phyloP scores from a whole-genome alignment of 2,113 vertebrate species.

The Xenopus tropicalis region DNA sequence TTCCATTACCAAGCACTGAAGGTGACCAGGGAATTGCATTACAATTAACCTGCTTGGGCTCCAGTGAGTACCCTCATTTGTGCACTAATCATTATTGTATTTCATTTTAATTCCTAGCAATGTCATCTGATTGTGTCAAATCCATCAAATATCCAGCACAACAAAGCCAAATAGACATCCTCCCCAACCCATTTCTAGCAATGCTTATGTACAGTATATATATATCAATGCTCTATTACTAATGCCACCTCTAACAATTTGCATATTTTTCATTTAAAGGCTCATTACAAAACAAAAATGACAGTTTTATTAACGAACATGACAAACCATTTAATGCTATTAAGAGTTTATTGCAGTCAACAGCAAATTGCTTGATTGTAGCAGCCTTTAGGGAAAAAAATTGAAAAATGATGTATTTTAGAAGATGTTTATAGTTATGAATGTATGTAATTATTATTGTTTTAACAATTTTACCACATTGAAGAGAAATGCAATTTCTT shows the following conservation, averaged over 20 bases:
- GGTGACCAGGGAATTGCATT: no score
- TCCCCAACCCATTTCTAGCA: slow-evolving; percentile 14
- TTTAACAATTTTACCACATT: no score
- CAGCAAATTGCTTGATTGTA: background rate
- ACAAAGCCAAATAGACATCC: slow-evolving; percentile 13
- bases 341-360: slow-evolving; percentile 11
- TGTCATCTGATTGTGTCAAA: no score
- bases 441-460: no score
- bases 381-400: no score
- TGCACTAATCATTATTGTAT: background rate
- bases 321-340: slow-evolving; percentile 9
- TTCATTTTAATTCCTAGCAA: background rate
- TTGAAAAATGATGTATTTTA: no score
- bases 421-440: no score
- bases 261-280: slow-evolving; percentile 35
- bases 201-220: no score
- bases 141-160: background rate
- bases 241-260: slow-evolving; percentile 12
- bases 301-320: slow-evolving; percentile 9
- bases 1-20: no score
- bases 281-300: slow-evolving; percentile 32
- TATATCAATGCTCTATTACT: slow-evolving; percentile 9
- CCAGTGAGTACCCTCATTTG: no score
- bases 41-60: no score
- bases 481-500: no score